Base-by-base conservation (phyloP, 2,797 vertebrate species). In the Numenius phaeopus region DNA sequence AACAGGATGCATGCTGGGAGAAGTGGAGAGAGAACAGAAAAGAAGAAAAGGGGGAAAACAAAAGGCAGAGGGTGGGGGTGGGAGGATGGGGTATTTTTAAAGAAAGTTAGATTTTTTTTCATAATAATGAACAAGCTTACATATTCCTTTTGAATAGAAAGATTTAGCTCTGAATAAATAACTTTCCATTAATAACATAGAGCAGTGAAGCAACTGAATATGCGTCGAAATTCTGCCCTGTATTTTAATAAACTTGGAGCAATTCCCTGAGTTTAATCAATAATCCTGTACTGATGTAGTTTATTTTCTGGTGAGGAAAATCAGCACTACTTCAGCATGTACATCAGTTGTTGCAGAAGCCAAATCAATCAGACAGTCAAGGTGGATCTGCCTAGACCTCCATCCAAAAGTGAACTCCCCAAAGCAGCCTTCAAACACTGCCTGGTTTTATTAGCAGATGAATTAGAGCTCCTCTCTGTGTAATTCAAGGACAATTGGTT, bases 301-400 rank as follows among this genome's bases (percentile, higher is more conserved):
- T 83, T 83, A 61, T 86, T 76, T 90, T 67, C 66, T 82, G 46
- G 11, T 50, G 26, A 81, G 83, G 83, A 81, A 86, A 72, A 83
- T 37, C 77, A 88, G 14, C 19, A 7, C 14, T 69, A 11, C 55
- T 87, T 65, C 62, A 83, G 70, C 47, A n/a, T 5, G 37, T 26
- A 34, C 27, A 65, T 65, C 71, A 83, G 77, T 22, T 50, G 37
- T 22, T 20, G 18, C 32, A 79, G 80, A 70, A 82, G 73, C 55
- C 70, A 84, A 69, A 82, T 87, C 78, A 59, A 87, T 92, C 86
- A 75, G 72, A 57, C 78, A 77, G 59, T 59, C 76, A 73, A 91
- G 67, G 85, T 86, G 37, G 72, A 90, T 91, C 79, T 85, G 44
- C 57, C 30, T 27, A 32, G 57, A 78, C 39, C 52, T 82, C 66